Evolutionary conservation across 2,888 invertebrate species (phyloP).

Genomic region (Drosophila incognita): DNA sequence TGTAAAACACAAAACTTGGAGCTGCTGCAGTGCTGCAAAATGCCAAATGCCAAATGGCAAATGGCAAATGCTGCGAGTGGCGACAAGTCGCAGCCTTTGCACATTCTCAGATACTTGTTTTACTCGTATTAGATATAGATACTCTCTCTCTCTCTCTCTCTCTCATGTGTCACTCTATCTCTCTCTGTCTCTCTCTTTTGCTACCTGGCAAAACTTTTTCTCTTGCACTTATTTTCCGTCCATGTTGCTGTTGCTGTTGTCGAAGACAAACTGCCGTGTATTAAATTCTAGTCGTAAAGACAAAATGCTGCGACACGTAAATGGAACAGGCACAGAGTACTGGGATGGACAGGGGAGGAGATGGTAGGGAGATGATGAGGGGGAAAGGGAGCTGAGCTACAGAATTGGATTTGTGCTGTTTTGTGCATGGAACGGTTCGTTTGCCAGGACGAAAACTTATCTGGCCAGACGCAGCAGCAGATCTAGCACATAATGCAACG

Average conservation of each 20-base stretch:
- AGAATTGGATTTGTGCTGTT: constrained; percentile 71
- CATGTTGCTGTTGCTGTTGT: constrained; percentile 39
- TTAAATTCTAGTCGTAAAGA: constrained; percentile 78
- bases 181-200: not conserved
- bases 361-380: too few species aligned
- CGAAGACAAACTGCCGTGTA: constrained; percentile 79
- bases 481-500: constrained; percentile 45
- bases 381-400: not conserved
- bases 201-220: constrained; percentile 45
- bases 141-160: not conserved
- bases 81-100: constrained; percentile 73
- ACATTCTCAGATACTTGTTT: constrained; percentile 60
- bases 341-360: fast-evolving
- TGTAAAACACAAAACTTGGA: constrained; percentile 71
- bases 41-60: constrained; percentile 27
- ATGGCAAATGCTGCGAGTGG: constrained; percentile 63
- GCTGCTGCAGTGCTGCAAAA: constrained; percentile 33
- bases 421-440: constrained; percentile 58
- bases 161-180: not conserved
- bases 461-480: constrained; percentile 34
- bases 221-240: not conserved
- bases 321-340: constrained; percentile 17
- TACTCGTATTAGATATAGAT: constrained; percentile 6
- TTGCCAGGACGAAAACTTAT: constrained; percentile 58
- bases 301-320: constrained; percentile 73